Conservation (phyloP, 2,797 vertebrate species). For the Choloepus didactylus region DNA sequence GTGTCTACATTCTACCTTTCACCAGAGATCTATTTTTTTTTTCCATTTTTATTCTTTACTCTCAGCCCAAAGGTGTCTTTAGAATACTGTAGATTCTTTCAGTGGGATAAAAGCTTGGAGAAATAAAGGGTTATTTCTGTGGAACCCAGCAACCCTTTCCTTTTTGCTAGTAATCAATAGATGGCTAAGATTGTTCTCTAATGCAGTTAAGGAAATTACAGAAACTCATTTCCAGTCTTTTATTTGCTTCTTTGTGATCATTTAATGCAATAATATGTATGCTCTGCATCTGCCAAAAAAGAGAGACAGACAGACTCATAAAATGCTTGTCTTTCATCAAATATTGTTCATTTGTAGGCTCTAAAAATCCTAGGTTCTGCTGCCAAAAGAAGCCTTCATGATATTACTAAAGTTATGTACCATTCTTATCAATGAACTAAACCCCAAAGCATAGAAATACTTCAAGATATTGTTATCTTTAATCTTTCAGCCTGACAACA, state of each 20-base stretch:
- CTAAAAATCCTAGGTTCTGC: neutral
- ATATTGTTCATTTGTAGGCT: neutral
- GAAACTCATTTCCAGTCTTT: neutral
- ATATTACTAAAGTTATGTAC: neutral
- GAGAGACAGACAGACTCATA: neutral
- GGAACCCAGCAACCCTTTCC: neutral
- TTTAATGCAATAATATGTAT: neutral
- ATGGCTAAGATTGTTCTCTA: neutral
- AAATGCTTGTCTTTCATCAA: neutral
- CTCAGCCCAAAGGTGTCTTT: neutral
- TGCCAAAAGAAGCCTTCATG: neutral
- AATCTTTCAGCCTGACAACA: slow-evolving; percentile 43
- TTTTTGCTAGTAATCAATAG: slow-evolving; percentile 14
- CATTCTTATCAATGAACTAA: slow-evolving; percentile 32
- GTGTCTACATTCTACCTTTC: neutral
- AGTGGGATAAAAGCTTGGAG: neutral
- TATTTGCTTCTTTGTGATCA: slow-evolving; percentile 15
- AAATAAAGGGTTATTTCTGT: neutral
- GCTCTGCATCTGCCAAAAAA: neutral
- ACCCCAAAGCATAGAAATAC: neutral
- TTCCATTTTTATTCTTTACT: neutral
- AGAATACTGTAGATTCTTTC: slow-evolving; percentile 20
- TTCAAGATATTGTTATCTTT: slow-evolving; percentile 26
- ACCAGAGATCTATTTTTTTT: neutral
- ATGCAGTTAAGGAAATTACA: slow-evolving; percentile 31